Base-by-base conservation (phyloP, 2,888 invertebrate species). In the Quadroppia sp. region DNA sequence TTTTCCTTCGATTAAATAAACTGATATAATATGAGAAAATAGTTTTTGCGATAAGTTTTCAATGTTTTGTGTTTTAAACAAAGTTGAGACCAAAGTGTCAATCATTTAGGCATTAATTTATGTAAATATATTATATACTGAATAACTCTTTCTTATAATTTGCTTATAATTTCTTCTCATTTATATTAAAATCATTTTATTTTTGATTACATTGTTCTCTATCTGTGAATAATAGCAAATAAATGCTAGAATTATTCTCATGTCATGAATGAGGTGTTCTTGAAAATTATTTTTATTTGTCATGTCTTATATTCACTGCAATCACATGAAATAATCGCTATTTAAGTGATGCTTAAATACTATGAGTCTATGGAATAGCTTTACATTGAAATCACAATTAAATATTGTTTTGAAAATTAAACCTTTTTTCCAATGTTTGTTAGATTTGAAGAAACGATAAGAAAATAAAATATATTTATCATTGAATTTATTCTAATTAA, bases 81-180 rank as follows among this genome's bases (percentile, higher is more conserved):
- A 13, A 15, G 13, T 15, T 17, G 28, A 56, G 30, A 30, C 17
- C 11, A 56, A 30, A 56, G 30, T 56, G 17, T 23, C 23, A 53
- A 30, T 56, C 56, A 56, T 56, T 56, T 56, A 56, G 17, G 28
- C 30, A 13, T 56, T 56, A 56, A 56, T 56, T 56, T 56, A 56
- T 56, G 30, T 56, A 56, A 56, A 56, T 56, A 56, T 56, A n/a
- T 56, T 56, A 56, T 56, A 30, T 11, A 45, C 11, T 56, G 4
- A n/a, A 23, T 15, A 13, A 56, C 15, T 23, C 15, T 53, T 53
- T 25, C 23, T 56, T 25, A 13, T 30, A 9, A n/a, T 2, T 20
- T 23, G 3, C 6, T 48, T 48, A 48, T 17, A 3, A 3, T 48
- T 17, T 48, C 2, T 11, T 48, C 15, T 48, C 13, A 48, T 53